Conservation (phyloP, 2,888 invertebrate genomes). For the Elaeidobius kamerunicus region DNA sequence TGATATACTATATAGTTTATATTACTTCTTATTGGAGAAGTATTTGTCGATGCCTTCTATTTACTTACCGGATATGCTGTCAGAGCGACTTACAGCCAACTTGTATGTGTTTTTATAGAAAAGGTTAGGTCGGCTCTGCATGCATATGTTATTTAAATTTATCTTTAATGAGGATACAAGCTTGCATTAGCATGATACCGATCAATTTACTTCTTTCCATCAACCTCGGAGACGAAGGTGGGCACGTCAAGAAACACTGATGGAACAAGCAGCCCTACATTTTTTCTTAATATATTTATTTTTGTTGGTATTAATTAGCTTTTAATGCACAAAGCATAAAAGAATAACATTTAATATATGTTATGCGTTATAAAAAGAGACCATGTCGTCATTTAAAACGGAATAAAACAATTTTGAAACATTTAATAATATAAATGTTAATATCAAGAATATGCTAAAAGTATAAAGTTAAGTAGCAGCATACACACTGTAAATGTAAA, state of each 20-base stretch:
- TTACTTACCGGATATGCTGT: constrained; percentile 28
- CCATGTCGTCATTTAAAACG: too few relatives aligned
- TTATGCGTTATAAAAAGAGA: too few relatives aligned
- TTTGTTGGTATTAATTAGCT: not conserved
- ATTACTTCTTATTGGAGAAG: too few relatives aligned
- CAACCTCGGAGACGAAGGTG: constrained; percentile 34
- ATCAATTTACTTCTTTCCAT: constrained; percentile 36
- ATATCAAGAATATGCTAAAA: too few relatives aligned
- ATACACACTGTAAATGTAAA: constrained; percentile 51
- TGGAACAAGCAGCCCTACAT: constrained; percentile 2
- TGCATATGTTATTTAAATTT: constrained; percentile 41
- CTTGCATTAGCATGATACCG: constrained; percentile 38
- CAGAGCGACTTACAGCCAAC: constrained; percentile 27
- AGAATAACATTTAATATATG: not conserved
- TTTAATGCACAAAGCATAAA: not conserved
- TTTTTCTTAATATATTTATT: not conserved
- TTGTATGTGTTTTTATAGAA: constrained; percentile 26
- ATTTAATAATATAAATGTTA: too few relatives aligned
- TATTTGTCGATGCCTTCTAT: too few relatives aligned
- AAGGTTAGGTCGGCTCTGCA: constrained; percentile 29
- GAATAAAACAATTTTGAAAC: too few relatives aligned
- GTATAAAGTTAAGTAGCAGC: too few relatives aligned
- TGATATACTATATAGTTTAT: too few relatives aligned
- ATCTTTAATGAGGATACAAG: constrained; percentile 42
- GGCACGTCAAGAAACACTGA: constrained; percentile 30